Conservation (phyloP, 2,797 vertebrate genomes). For the Graptemys geographica region DNA sequence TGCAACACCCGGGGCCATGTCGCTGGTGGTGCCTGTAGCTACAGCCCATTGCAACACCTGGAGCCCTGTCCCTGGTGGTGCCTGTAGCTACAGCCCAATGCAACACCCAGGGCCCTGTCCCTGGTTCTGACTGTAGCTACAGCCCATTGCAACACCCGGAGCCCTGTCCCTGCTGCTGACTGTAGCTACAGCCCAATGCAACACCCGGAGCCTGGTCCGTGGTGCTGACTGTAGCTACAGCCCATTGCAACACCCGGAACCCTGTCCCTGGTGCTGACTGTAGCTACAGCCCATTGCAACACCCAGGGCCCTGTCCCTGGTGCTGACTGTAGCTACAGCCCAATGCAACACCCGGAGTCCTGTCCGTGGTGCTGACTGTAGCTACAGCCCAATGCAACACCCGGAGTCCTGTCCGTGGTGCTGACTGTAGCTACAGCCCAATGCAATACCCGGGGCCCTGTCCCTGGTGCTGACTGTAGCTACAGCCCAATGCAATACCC, state of each 20-base stretch:
- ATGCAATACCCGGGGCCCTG: not conserved
- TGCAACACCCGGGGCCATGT: too few relatives aligned
- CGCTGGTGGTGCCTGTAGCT: not conserved
- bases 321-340: not conserved
- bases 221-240: not conserved
- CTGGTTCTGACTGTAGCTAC: not conserved
- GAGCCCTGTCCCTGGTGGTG: too few relatives aligned
- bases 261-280: not conserved
- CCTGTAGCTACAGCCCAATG: too few relatives aligned
- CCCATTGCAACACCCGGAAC: too few relatives aligned
- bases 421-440: not conserved
- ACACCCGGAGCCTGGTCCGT: not conserved
- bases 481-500: not conserved
- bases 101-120: too few relatives aligned
- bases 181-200: not conserved
- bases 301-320: rapidly evolving
- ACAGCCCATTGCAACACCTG: not conserved
- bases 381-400: too few relatives aligned
- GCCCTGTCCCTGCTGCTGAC: not conserved
- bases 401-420: too few relatives aligned
- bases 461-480: not conserved
- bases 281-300: not conserved
- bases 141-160: not conserved
- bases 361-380: not conserved
- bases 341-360: not conserved